These are phyloP conservation scores for Arenaria interpres DNA, from an alignment of 2,113 vertebrate genomes.

Conservation along the genomic window DNA sequence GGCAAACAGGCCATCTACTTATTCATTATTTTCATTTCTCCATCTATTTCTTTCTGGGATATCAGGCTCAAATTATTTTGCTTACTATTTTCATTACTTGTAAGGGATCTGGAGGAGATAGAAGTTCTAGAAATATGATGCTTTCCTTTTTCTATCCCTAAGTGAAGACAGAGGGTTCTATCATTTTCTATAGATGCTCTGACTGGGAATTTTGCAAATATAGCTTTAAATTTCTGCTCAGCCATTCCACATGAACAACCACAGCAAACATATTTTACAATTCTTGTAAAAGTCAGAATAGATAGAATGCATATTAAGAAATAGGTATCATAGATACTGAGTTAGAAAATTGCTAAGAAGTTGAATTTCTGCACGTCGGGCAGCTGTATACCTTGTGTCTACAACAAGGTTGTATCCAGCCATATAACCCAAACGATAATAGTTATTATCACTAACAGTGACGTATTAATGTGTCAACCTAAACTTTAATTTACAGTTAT, in stretches of 20 bases:
- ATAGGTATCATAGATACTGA: not conserved
- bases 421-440: not conserved
- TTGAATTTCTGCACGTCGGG: not conserved
- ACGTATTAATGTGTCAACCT: not conserved
- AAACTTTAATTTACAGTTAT: not conserved
- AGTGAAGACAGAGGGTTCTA: not conserved
- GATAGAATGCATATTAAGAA: not conserved
- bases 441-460: not conserved
- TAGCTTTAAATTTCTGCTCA: not conserved
- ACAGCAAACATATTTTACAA: not conserved
- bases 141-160: not conserved
- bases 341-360: not conserved
- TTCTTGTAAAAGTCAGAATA: not conserved
- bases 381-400: not conserved
- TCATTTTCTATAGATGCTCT: not conserved
- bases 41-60: not conserved
- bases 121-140: not conserved
- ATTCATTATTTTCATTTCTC: not conserved
- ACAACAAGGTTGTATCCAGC: not conserved
- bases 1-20: not conserved
- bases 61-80: not conserved
- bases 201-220: not conserved
- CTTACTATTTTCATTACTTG: not conserved
- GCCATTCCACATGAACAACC: not conserved
- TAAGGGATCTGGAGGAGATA: not conserved